Evolutionary conservation across 2,888 invertebrate species (phyloP), one percentile per base, ranked within the genome.

Genomic region (Eilema depressum): DNA sequence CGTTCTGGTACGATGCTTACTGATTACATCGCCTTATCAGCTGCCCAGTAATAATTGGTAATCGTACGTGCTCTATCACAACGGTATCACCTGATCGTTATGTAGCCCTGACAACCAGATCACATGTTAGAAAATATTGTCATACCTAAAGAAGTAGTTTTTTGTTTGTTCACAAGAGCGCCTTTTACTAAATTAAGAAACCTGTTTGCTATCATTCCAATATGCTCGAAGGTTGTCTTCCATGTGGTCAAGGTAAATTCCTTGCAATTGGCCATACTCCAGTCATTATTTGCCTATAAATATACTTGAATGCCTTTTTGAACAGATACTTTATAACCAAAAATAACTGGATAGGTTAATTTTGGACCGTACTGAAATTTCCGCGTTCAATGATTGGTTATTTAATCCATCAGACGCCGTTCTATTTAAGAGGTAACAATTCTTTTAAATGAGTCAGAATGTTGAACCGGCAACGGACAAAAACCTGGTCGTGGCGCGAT

Each of bases 191-290:
- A 78, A 70, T 73, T 69, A 71, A 77, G 73, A 87, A 89, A 90
- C 89, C 82, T 77, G 88, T 90, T 90, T 87, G 87, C 83, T 88
- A 87, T 89, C 81, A 86, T 88, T 90, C 84, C 84, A 85, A 86
- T 85, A 86, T 79, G 72, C 76, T 82, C 77, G 92, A 93, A 94
- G 93, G 93, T 88, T 92, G 86, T 83, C 88, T 86, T 88, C 87
- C 83, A 86, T 84, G 82, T 91, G 88, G 90, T 92, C 93, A 93
- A 93, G 92, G 92, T 85, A 76, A 91, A 89, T 89, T 87, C 85
- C 86, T 87, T 83, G 83, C 84, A 80, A 85, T 86, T 88, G 86
- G 85, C 84, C 81, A 85, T 86, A 88, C 67, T 87, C 82, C 82
- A 88, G 85, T 87, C 79, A 79, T 78, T 76, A 75, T 84, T 81